Evolutionary conservation across 2,113 vertebrate genomes (phyloP), one percentile per base, ranked within the genome.

Genomic region (Choloepus hoffmanni): DNA sequence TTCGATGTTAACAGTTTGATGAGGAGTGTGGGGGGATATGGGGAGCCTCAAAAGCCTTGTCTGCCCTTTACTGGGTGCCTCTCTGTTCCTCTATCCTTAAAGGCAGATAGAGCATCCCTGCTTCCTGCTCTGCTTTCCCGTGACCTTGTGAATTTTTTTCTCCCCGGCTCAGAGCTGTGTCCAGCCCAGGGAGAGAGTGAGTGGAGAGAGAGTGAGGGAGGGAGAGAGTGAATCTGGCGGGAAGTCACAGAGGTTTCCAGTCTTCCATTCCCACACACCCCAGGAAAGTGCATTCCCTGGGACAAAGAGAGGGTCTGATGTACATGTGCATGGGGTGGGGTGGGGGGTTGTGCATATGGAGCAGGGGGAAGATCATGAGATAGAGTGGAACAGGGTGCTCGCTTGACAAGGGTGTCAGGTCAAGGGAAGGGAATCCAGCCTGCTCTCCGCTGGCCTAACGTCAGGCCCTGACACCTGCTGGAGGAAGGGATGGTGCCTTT

Each of bases 131-230:
- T 1, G 48, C 90, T 72, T 78, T 73, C 81, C 85, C 68, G 88
- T 65, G 92, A 89, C 90, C 94, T 89, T 94, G 88, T 11, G 33
- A 60, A 5, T n/a, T 85, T 60, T 48, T 36, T 83, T 92, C 30
- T 50, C 50, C 21, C n/a, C 19, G 15, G 26, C 88, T 81, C 78
- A 7, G 0, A 12, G 77, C 60, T 43, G 53, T 87, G 70, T 24
- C 24, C 33, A 33, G 62, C 50, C 55, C 55, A 63, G 90, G 67
- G 65, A 85, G 81, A 45, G 40, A 55, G 18, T 0, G 16, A 84
- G 72, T 89, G 85, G 85, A 62, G 65, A 85, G 76, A 45, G 40
- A 55, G 18, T 0, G 16, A 84, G 72, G 91, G 85, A 85, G 85
- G 67, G 65, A 85, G 81, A 45, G 40, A 55, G 18, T 0, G 16